phyloP scores from a whole-genome alignment of 2,888 invertebrate species.

The Biston stratarius region DNA sequence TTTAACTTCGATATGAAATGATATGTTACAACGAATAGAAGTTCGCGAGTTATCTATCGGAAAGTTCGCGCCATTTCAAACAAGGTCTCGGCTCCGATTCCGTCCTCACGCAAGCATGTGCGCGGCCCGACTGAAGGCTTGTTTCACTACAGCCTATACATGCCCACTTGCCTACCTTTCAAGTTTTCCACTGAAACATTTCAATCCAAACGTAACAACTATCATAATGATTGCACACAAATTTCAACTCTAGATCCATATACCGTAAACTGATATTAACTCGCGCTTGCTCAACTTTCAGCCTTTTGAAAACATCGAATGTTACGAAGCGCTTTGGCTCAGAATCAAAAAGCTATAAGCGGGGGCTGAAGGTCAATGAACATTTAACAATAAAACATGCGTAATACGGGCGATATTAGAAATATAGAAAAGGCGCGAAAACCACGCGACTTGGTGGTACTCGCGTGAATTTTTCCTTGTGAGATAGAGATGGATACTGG shows the following conservation, averaged over 20 bases:
- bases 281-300: slow-evolving; percentile 1
- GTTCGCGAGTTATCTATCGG: slow-evolving; percentile 71
- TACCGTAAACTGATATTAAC: not conserved
- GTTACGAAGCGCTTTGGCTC: slow-evolving; percentile 45
- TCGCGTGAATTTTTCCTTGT: slow-evolving; percentile 78
- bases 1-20: slow-evolving; percentile 25
- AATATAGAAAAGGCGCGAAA: slow-evolving; percentile 54
- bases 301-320: slow-evolving; percentile 20
- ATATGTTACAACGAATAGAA: slow-evolving; percentile 53
- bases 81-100: slow-evolving; percentile 53
- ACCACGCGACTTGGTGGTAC: slow-evolving; percentile 67
- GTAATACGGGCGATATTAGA: slow-evolving; percentile 51
- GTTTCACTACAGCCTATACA: slow-evolving; percentile 72
- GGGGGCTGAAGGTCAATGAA: slow-evolving; percentile 38
- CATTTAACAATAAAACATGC: slow-evolving; percentile 27
- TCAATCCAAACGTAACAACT: slow-evolving; percentile 48
- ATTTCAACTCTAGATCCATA: not conserved
- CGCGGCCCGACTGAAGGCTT: slow-evolving; percentile 80
- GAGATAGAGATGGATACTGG: slow-evolving; percentile 78
- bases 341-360: slow-evolving; percentile 51
- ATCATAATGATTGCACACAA: not conserved
- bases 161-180: slow-evolving; percentile 78
- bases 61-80: slow-evolving; percentile 78
- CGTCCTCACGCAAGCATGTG: slow-evolving; percentile 73
- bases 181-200: slow-evolving; percentile 67